These are phyloP conservation scores for Paratilapia polleni DNA, from an alignment of 2,113 vertebrate genomes.

Conservation along the genomic window DNA sequence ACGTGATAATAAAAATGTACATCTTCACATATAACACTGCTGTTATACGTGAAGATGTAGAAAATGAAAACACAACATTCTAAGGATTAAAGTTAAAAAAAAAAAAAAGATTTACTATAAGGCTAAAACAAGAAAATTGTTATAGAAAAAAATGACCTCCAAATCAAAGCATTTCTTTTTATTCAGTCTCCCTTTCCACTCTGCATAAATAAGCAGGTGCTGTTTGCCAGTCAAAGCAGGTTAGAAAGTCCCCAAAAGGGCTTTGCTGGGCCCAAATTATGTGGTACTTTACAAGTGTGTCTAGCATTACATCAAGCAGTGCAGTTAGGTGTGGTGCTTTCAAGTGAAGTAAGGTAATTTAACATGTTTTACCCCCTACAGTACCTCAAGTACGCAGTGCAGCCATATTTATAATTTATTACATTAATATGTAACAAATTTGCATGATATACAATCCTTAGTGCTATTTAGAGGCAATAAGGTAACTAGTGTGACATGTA, in stretches of 20 bases:
- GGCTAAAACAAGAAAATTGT: too few species aligned
- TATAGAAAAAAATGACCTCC: neutral
- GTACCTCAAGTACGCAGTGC: too few species aligned
- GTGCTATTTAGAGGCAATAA: neutral
- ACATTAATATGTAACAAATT: too few species aligned
- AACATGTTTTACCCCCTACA: neutral
- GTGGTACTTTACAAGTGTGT: neutral
- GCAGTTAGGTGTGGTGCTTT: neutral
- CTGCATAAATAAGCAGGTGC: neutral
- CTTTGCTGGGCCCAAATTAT: neutral
- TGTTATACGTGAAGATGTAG: neutral
- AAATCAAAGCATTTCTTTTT: neutral
- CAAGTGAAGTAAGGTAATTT: neutral
- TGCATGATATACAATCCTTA: neutral
- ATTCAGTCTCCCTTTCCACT: neutral
- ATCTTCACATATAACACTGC: too few species aligned
- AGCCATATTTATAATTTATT: too few species aligned
- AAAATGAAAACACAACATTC: neutral
- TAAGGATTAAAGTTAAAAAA: too few species aligned
- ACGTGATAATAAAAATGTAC: too few species aligned
- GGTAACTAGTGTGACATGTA: neutral
- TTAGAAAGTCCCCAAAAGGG: neutral
- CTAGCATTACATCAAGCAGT: too few species aligned
- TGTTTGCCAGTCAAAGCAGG: neutral
- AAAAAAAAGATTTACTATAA: too few species aligned